These are phyloP conservation scores for Smithornis capensis DNA, from an alignment of 2,113 vertebrate genomes.

Conservation along the genomic window DNA sequence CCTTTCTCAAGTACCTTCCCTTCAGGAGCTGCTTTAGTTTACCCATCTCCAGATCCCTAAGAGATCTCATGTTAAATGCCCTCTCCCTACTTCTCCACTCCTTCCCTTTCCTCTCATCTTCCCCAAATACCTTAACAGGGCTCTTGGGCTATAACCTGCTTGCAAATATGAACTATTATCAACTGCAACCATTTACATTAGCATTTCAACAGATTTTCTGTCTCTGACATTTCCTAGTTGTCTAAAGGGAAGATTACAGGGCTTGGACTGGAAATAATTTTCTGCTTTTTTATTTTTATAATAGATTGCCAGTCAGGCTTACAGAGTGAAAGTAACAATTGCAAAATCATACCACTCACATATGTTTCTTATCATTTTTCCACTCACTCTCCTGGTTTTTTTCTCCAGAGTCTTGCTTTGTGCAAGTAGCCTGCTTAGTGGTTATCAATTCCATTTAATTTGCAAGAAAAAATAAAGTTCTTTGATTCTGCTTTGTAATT, in stretches of 20 bases:
- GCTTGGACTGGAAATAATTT: background rate
- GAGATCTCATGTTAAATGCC: background rate
- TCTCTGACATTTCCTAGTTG: background rate
- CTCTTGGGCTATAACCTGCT: background rate
- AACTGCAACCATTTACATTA: background rate
- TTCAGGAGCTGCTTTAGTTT: background rate
- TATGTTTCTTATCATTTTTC: background rate
- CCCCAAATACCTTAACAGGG: background rate
- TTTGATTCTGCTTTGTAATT: background rate
- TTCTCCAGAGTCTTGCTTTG: background rate
- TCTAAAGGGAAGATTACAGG: background rate
- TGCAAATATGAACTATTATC: background rate
- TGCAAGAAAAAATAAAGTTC: background rate
- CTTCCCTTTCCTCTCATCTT: background rate
- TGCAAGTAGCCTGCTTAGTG: background rate
- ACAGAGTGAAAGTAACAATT: background rate
- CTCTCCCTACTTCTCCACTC: background rate
- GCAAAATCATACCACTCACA: background rate
- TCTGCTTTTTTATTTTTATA: background rate
- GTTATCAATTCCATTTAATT: background rate
- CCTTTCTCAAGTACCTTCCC: background rate
- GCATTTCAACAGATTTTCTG: background rate
- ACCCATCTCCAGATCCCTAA: background rate
- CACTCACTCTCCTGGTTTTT: background rate
- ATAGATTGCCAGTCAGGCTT: background rate